Evolutionary conservation across 2,797 vertebrate species (phyloP).

Genomic region (Anniella stebbinsi): DNA sequence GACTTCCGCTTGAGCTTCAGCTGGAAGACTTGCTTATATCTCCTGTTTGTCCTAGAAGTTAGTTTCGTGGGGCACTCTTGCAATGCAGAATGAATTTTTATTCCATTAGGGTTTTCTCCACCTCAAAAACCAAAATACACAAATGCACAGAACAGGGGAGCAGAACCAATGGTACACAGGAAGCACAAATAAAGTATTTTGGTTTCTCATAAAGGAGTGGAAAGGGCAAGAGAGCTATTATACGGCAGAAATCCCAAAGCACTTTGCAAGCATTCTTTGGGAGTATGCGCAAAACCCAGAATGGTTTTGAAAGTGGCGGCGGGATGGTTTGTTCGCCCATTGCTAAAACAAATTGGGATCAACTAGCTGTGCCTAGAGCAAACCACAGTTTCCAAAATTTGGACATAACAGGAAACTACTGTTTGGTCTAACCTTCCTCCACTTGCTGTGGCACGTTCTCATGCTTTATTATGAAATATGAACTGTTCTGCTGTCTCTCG

Average conservation of each 20-base stretch:
- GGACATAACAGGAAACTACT: no score
- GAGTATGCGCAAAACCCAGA: no score
- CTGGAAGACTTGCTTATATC: constrained; percentile 52
- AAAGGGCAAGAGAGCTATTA: not conserved
- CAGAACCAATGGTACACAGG: not conserved
- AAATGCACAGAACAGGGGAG: not conserved
- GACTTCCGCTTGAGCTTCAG: constrained; percentile 53
- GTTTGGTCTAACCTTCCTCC: no score
- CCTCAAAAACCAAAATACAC: not conserved
- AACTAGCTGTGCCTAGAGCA: no score
- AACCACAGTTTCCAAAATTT: no score
- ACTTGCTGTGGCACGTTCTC: no score
- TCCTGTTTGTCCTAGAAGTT: constrained; percentile 41
- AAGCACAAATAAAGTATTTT: not conserved
- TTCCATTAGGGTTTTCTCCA: not conserved
- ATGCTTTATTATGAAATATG: no score
- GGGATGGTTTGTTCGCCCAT: no score
- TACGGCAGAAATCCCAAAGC: not conserved
- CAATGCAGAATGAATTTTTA: not conserved
- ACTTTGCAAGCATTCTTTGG: not conserved
- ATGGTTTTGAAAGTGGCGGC: no score
- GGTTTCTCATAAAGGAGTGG: not conserved
- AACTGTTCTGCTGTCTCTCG: no score
- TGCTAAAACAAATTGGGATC: no score
- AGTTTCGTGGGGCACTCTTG: constrained; percentile 12